Percentiles rank a stretch among this genome's conserved stretches.
phyloP scores from a whole-genome alignment of 2,797 vertebrate genomes.

The Alectoris magna region DNA sequence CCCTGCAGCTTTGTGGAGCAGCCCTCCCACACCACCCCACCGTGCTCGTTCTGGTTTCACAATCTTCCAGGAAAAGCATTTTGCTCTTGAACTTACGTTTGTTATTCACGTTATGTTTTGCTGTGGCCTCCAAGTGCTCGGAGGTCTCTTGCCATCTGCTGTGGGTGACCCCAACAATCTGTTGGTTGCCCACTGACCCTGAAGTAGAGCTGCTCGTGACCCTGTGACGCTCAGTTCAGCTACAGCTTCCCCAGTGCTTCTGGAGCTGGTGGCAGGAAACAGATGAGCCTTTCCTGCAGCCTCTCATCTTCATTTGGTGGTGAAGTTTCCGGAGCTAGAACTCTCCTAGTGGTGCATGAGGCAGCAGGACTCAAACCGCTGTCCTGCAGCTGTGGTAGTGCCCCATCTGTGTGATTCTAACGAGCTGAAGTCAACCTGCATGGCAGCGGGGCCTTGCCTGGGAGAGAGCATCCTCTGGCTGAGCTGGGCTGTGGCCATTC shows the following conservation, averaged over 20 bases:
- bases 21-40: neutral
- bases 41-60: fast-evolving
- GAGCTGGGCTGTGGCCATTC: neutral
- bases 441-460: neutral
- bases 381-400: neutral
- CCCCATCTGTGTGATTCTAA: too few relatives aligned
- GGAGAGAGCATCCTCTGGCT: neutral
- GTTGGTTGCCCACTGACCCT: neutral
- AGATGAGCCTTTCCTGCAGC: neutral
- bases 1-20: neutral
- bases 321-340: neutral
- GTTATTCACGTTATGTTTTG: neutral
- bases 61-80: neutral
- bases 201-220: neutral
- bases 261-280: neutral
- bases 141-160: neutral
- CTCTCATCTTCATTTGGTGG: neutral
- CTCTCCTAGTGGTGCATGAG: neutral
- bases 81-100: neutral
- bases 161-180: neutral
- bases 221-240: neutral
- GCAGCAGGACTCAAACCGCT: neutral
- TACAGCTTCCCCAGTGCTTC: neutral
- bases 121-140: neutral
- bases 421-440: neutral